Base-by-base conservation (phyloP, 2,113 vertebrate genomes). In the Antennarius striatus region DNA sequence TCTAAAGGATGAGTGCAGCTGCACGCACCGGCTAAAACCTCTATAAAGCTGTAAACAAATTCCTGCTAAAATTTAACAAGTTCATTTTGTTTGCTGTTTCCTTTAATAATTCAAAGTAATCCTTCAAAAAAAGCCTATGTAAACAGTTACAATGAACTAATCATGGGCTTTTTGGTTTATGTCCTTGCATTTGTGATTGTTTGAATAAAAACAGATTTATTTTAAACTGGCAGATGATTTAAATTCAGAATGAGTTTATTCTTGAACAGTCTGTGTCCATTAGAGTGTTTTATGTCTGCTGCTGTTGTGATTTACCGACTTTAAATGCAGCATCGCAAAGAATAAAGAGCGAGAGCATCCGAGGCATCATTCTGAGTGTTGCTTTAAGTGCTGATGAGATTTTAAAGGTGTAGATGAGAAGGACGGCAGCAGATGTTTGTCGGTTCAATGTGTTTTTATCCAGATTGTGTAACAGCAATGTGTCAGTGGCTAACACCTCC, bases 251-350 rank as follows among this genome's bases (percentile, higher is more conserved):
- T 22, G 63, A 56, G 59, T 59, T 40, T 66, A 46, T 65, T 74
- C 67, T 63, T 49, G 64, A 73, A 72, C 60, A 58, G 71, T 69
- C n/a, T 5, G 32, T 62, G 58, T 80, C 80, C 80, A 86, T 87
- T 79, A 83, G 36, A 51, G 73, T 76, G 72, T 85, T 90, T 89
- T 82, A 88, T 83, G 77, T 75, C 59, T 29, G 17, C 58, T 56
- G 78, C 84, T 49, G 73, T 77, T 51, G 59, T 73, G 63, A 83
- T 85, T 85, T 86, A 77, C 52, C 12, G 71, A 70, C 52, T 84
- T 89, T 88, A 81, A 89, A 71, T 54, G 56, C 77, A 48, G 51
- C 71, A 43, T 70, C 46, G 61, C 69, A 70, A 69, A 71, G 79
- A 67, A 49, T 67, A 50, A 63, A 64, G 50, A 36, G 46, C 59